Evolutionary conservation across 2,113 vertebrate species (phyloP), one percentile per base, ranked within the genome.

Genomic region (Ptilonorhynchus violaceus): DNA sequence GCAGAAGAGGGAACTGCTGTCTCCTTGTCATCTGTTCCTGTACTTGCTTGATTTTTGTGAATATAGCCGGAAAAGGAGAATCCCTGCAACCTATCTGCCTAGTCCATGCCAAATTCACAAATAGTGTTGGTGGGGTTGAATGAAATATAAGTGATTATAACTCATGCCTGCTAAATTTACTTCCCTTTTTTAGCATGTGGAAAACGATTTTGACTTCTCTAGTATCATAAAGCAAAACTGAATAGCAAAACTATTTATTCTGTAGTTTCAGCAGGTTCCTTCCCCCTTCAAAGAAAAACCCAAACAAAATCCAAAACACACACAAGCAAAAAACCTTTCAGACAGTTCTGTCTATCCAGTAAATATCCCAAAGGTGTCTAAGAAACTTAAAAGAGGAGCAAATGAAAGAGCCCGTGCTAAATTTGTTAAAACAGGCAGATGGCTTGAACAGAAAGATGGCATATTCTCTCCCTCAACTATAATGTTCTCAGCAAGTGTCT

Each of bases 351-450:
- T 82, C 44, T 94, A 46, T 49, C 66, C 66, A 73, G 28, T 87
- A 72, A 89, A 62, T 60, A 96, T 69, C 84, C 62, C 70, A 88
- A 72, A 89, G 69, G 56, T 64, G 37, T 69, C 31, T 49, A 49
- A 75, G 53, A 91, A 91, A 76, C 41, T 83, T 85, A 66, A 93
- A 89, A 91, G 81, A 91, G 44, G 21, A 88, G 42, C 49, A 85
- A 95, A 95, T 76, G 25, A 79, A 80, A 79, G 46, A 90, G 33
- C 50, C 42, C 81, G 70, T 88, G 30, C 85, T 96, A 93, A 70
- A 96, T 94, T 83, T 93, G 67, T 93, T 88, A 73, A 88, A 88
- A 67, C 30, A 74, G 88, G 92, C 92, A 96, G 94, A 96, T 96
- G 90, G 93, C 82, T 80, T 80, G 70, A 90, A 94, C 27, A 74